Base-by-base conservation (phyloP, 2,113 vertebrate species). In the Calidris pygmaea region DNA sequence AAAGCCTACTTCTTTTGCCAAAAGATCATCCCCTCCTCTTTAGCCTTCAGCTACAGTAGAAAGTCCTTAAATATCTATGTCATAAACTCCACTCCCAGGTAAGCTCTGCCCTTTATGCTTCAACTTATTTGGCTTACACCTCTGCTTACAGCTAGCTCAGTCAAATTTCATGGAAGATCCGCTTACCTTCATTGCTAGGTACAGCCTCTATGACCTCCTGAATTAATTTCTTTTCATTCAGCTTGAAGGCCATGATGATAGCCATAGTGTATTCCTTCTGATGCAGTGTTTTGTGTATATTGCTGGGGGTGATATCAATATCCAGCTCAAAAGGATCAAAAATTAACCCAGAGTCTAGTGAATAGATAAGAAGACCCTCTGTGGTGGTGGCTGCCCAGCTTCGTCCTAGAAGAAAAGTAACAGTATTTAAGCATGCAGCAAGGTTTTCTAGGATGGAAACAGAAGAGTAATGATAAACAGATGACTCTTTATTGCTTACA, bases 321-420 rank as follows among this genome's bases (percentile, higher is more conserved):
- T 99, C 99, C 45, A 99, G 98, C 75, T 99, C 99, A 26, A 99
- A 99, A 0, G 99, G 99, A 97, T 99, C 99, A 27, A 99, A 99
- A 58, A 99, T 97, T 41, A 99, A 87, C 16, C 98, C 98, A 4
- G 98, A 89, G 3, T 99, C 99, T 58, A 99, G 97, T 4, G 99
- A 99, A 97, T 99, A 99, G 95, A 99, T 96, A 66, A 99, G 98
- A 72, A 99, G 98, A 18, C 99, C 99, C 93, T 99, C 99, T 0
- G 99, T 99, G 92, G 98, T 98, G 39, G 99, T 99, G 91, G 99
- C 99, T 0, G 99, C 98, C 99, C 99, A 99, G 94, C 98, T 99
- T 52, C 99, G 98, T 17, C 99, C 99, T 99, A 93, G 6, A 82
- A 87, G 65, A 55, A 30, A 94, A 94, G 10, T 16, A 85, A 47